These are phyloP conservation scores for Euura saliciscinereae DNA, from an alignment of 1,140 invertebrate species.

Conservation along the genomic window DNA sequence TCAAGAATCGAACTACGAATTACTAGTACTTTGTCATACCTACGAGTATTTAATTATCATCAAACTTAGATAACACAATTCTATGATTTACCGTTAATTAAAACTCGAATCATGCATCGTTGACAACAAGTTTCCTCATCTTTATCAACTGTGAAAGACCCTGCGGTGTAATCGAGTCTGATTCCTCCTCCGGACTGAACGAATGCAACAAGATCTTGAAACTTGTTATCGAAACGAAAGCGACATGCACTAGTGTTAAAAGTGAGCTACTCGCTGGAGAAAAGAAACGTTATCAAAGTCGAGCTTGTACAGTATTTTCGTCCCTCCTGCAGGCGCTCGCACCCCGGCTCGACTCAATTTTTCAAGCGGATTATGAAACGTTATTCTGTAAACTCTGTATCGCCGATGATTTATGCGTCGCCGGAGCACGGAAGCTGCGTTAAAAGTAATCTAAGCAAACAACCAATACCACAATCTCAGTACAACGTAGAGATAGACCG, in stretches of 20 bases:
- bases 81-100: neutral
- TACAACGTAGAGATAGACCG: slow-evolving; percentile 57
- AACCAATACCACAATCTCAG: slow-evolving; percentile 60
- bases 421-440: neutral
- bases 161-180: no score
- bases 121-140: neutral
- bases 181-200: no score
- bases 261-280: slow-evolving; percentile 59
- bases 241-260: slow-evolving; percentile 61
- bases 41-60: neutral
- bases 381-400: slow-evolving; percentile 2
- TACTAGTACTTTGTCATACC: neutral
- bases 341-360: neutral
- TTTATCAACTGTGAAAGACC: no score
- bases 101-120: neutral
- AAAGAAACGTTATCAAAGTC: slow-evolving; percentile 55
- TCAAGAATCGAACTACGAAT: no score
- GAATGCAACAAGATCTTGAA: slow-evolving; percentile 24
- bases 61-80: neutral
- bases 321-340: slow-evolving; percentile 27
- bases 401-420: neutral
- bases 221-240: slow-evolving; percentile 50
- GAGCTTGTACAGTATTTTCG: slow-evolving; percentile 62
- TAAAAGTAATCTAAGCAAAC: slow-evolving; percentile 52
- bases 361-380: no score